phyloP scores from a whole-genome alignment of 53 echinoderm and acorn worm genomes.

The Glandiceps talaboti region DNA sequence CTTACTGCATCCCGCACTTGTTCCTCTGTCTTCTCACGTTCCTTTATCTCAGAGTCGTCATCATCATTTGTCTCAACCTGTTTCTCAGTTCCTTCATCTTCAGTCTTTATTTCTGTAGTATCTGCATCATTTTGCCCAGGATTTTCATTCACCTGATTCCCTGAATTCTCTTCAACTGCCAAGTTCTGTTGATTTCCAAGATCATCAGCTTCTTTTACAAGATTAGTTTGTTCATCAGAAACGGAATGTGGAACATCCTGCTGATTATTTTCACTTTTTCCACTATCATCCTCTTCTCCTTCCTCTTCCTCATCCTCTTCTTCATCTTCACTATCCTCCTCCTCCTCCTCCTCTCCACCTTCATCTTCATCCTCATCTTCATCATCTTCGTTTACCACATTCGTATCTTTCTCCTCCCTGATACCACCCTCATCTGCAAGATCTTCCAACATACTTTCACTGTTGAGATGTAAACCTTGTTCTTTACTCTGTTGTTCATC shows the following conservation, averaged over 20 bases:
- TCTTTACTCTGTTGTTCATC: background rate
- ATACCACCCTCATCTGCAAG: background rate
- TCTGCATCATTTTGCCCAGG: background rate
- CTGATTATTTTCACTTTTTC: no score
- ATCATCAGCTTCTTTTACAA: background rate
- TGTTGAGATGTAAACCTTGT: background rate
- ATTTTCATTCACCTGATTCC: background rate
- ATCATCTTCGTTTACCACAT: background rate
- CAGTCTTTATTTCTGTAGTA: background rate
- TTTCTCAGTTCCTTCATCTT: background rate
- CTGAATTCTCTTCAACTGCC: background rate
- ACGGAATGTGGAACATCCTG: background rate
- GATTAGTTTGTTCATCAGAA: no score
- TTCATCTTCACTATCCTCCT: conserved; percentile 12
- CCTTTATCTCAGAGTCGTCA: background rate
- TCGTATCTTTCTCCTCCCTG: background rate
- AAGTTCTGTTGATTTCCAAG: background rate
- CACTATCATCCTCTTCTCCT: conserved; percentile 11
- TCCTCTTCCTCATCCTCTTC: conserved; percentile 19
- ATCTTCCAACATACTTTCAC: background rate
- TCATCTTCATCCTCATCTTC: background rate
- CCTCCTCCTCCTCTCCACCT: conserved; percentile 8
- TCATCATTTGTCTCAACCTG: background rate
- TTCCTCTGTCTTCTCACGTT: background rate
- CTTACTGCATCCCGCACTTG: background rate